Conservation (phyloP, 2,113 vertebrate species). For the Clarias magur region DNA sequence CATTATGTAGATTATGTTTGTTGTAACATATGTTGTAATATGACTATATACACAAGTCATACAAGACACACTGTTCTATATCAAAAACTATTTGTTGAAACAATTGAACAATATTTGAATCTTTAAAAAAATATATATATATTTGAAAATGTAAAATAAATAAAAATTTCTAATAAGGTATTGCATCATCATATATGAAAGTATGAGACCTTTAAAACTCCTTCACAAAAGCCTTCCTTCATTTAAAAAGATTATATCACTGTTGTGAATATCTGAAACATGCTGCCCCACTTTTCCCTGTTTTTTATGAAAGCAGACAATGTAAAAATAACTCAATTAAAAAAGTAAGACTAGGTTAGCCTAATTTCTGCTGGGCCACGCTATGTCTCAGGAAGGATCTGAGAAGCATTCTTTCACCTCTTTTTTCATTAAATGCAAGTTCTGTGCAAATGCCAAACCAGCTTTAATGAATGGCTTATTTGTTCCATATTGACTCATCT, state of each 20-base stretch:
- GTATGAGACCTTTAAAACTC: neutral
- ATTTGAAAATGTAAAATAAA: neutral
- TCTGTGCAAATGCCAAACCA: conserved; percentile 4
- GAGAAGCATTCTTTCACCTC: neutral
- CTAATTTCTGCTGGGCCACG: neutral
- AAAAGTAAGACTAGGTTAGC: conserved; percentile 1
- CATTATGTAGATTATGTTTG: neutral
- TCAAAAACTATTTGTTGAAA: neutral
- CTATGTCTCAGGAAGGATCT: conserved; percentile 1
- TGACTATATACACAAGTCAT: neutral
- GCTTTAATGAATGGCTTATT: conserved; percentile 13
- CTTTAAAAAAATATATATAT: too few relatives aligned
- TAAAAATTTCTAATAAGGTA: neutral
- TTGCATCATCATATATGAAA: neutral
- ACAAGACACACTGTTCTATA: neutral
- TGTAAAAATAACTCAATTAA: neutral
- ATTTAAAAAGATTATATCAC: neutral
- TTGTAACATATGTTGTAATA: neutral
- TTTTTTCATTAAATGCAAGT: conserved; percentile 26
- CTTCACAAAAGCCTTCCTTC: neutral
- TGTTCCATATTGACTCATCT: conserved; percentile 17
- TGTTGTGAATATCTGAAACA: conserved; percentile 5
- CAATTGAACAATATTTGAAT: neutral
- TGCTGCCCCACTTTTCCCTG: too few relatives aligned
- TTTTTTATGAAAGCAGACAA: conserved; percentile 16